Evolutionary conservation across 2,888 invertebrate genomes (phyloP), one percentile per base, ranked within the genome.

Genomic region (Empis livida): DNA sequence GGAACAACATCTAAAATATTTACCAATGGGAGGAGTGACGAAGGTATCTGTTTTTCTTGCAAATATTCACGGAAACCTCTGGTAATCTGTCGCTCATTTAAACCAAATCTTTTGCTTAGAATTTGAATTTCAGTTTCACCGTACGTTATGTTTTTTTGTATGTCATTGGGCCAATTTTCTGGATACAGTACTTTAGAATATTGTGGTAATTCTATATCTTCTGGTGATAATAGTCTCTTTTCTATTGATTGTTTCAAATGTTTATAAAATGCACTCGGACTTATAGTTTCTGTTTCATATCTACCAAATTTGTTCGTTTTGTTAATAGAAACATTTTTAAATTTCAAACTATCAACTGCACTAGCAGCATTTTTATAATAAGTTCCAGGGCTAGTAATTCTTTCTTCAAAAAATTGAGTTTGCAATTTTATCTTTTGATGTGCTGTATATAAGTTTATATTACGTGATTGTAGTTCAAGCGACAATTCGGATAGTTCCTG

Each of bases 291-390:
- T 39, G 39, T 39, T 39, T 39, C 39, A 39, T 39, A 39, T 39
- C 39, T 39, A 39, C 39, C 39, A 39, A 39, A 39, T 39, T 20
- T 39, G 39, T 39, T 39, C 39, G 39, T 39, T 39, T 39, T 39
- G 39, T 39, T 39, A 39, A 39, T 39, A 39, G 39, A 39, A 39
- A 39, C 39, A 39, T 39, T 39, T 39, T 39, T 39, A 39, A 39
- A 39, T 39, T 39, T 39, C 39, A 39, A 39, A 39, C 39, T 39
- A 16, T 17, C 39, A 39, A 39, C 39, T 39, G 39, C 39, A 39
- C 17, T 39, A 39, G 11, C 39, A 39, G 17, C 39, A 39, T 39
- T 39, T 39, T 39, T 39, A 39, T 39, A 39, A 39, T 39, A 39
- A 39, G 39, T 20, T 39, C 39, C 39, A 39, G 39, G 39, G 17